Percentiles rank a stretch among this genome's conserved stretches.
These are phyloP conservation scores for Phenganax subtilis DNA, from an alignment of 92 coral and sea anemone genomes.

Conservation along the genomic window DNA sequence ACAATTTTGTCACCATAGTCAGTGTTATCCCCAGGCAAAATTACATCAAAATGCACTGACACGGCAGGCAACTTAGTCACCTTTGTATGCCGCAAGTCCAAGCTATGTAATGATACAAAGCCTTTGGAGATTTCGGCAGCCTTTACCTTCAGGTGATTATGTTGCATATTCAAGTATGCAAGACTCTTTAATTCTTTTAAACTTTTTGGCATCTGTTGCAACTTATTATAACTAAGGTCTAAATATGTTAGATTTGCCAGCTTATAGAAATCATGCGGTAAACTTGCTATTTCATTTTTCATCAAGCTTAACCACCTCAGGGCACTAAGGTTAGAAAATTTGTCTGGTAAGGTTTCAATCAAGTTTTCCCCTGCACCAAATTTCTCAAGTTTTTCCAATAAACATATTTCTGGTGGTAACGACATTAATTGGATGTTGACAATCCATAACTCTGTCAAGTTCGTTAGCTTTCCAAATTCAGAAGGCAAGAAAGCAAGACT, in stretches of 20 bases:
- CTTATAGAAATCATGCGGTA: constrained; percentile 59
- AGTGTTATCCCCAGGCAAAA: constrained; percentile 45
- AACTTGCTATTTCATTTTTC: constrained; percentile 58
- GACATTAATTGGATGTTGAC: constrained; percentile 83
- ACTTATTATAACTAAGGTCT: constrained; percentile 65
- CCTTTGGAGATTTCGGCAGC: constrained; percentile 38
- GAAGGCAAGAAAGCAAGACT: constrained; percentile 82
- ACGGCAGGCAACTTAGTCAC: constrained; percentile 62
- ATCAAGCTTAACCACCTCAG: constrained; percentile 73
- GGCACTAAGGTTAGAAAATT: constrained; percentile 52
- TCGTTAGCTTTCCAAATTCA: constrained; percentile 69
- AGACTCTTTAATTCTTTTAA: constrained; percentile 55
- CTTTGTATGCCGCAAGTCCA: constrained; percentile 69
- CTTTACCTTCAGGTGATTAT: constrained; percentile 58
- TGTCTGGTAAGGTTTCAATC: constrained; percentile 66
- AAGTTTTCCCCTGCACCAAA: constrained; percentile 84
- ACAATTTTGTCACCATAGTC: constrained; percentile 29
- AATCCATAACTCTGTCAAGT: constrained; percentile 80
- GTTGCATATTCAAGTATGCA: constrained; percentile 57
- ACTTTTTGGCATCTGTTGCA: constrained; percentile 58
- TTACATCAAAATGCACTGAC: constrained; percentile 57
- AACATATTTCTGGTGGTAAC: constrained; percentile 88
- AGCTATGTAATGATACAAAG: constrained; percentile 53
- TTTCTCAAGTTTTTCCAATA: constrained; percentile 58
- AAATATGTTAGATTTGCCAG: constrained; percentile 60